Base-by-base conservation (phyloP, 2,888 invertebrate species). In the Tachina lurida region DNA sequence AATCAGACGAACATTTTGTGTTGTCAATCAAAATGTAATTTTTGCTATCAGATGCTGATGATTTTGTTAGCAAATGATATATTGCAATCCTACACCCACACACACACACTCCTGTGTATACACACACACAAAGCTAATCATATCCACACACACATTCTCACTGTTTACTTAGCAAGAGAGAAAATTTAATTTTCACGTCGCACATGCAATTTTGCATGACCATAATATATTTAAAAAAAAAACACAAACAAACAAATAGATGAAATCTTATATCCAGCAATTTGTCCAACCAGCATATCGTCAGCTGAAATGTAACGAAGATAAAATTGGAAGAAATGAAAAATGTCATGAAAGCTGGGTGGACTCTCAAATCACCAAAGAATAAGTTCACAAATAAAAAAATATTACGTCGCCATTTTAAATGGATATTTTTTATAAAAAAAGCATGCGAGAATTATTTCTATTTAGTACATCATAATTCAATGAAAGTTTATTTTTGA, bases 171-270 rank as follows among this genome's bases (percentile, higher is more conserved):
- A 45, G 39, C 3, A 17, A 47, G 22, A 39, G 49, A 45, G 47
- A 22, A 74, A 56, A 63, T 84, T 60, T 12, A 54, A 68, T 62
- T 58, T 54, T 74, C 67, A 73, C 68, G 47, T 73, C 68, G 45
- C 47, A 68, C 68, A 84, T 78, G 62, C 74, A 49, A 78, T 45
- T 74, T 84, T 78, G 68, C 78, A 62, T 74, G 78, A 68, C 78
- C 54, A 41, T 74, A 68, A 74, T 39, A 62, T 62, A 78, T 68
- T 74, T n/a, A n/a, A n/a, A n/a, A n/a, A n/a, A n/a, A n/a, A 17
- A 52, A 68, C 52, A 74, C 60, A 60, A 47, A 60, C 31, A 31
- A 31, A 19, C 39, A 47, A 12, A 62, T 8, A 47, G 39, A 58
- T 52, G 70, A 15, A n/a, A 39, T 13, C 39, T 12, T 12, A 31